These are phyloP conservation scores for Guaruba guarouba DNA, from an alignment of 2,113 vertebrate species.

Conservation along the genomic window DNA sequence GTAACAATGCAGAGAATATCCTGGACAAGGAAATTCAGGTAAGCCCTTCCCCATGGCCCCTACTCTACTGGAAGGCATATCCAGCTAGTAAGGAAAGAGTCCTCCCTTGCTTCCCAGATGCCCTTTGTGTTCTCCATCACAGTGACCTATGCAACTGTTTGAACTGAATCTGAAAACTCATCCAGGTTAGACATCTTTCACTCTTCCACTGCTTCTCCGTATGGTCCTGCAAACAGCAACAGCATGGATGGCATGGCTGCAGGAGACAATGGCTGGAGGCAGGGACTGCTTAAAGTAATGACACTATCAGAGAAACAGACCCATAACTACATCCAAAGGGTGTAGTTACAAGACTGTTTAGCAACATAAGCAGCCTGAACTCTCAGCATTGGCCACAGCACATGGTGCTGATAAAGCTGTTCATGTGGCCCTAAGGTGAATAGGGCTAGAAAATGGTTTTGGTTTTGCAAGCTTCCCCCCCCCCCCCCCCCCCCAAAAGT, in stretches of 20 bases:
- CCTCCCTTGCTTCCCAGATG: no score
- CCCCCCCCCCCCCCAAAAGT: background rate
- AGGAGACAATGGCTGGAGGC: no score
- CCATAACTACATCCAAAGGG: background rate
- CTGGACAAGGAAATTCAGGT: constrained; percentile 76
- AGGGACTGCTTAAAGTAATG: no score
- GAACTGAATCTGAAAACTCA: no score
- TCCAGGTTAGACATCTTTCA: no score
- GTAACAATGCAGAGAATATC: constrained; percentile 63
- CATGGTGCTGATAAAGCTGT: background rate
- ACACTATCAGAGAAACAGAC: background rate
- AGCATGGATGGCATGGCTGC: no score
- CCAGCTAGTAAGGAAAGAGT: no score
- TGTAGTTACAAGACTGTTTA: background rate
- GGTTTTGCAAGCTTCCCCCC: background rate
- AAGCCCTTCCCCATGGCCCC: background rate
- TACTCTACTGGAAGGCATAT: background rate
- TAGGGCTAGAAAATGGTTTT: background rate
- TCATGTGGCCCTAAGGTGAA: background rate
- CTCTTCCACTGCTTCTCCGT: no score
- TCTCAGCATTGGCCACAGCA: background rate
- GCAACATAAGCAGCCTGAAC: background rate
- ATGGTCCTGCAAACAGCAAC: no score
- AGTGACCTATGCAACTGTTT: no score
- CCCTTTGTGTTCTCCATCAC: no score